phyloP scores from a whole-genome alignment of 2,113 vertebrate species.

The Cariama cristata region DNA sequence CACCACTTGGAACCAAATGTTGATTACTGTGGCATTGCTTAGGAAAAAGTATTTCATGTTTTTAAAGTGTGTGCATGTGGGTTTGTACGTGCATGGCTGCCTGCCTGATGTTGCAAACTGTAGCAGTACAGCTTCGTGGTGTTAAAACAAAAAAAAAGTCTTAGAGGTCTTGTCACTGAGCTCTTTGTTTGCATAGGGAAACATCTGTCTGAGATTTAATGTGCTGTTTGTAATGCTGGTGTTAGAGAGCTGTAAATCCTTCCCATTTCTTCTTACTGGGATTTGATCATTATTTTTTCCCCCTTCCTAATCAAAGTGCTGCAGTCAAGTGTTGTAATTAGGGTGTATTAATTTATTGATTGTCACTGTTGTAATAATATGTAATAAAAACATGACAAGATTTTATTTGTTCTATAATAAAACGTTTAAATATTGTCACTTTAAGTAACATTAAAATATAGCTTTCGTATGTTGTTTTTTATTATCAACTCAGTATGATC shows the following conservation, averaged over 20 bases:
- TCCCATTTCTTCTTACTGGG: neutral
- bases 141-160: neutral
- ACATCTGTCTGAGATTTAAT: conserved; percentile 69
- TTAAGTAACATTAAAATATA: neutral
- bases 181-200: conserved; percentile 51
- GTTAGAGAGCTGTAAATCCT: conserved; percentile 58
- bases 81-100: neutral
- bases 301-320: neutral
- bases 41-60: neutral
- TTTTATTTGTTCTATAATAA: neutral
- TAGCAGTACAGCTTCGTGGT: neutral
- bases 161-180: conserved; percentile 11
- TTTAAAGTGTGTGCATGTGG: neutral
- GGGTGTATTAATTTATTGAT: neutral
- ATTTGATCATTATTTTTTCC: neutral
- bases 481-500: neutral
- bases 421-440: neutral
- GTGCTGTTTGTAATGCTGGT: conserved; percentile 31
- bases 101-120: neutral
- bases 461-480: neutral
- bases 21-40: accelerated
- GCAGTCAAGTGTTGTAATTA: neutral
- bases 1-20: accelerated
- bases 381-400: neutral
- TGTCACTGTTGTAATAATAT: neutral